Base-by-base conservation (phyloP, 1,140 invertebrate species). In the Sipha flava region DNA sequence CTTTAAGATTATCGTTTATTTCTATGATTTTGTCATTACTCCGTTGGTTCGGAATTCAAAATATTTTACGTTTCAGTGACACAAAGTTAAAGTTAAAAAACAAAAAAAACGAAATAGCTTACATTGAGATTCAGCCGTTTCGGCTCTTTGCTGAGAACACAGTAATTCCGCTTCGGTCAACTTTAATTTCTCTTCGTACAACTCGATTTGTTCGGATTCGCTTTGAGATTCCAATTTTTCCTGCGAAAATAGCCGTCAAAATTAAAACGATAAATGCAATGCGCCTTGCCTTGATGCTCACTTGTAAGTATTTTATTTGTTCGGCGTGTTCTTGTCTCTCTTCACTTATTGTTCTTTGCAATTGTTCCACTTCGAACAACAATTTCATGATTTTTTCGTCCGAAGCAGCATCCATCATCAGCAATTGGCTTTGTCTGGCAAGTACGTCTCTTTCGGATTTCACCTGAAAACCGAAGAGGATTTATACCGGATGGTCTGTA, bases 171-270 rank as follows among this genome's bases (percentile, higher is more conserved):
- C 88, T 83, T 92, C 91, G 0, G 90, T 89, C 0, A 92, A 83
- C 84, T 88, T 90, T 18, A 93, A 85, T 81, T 91, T 91, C 83
- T 92, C 91, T 81, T 92, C 90, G 59, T 91, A 87, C 10, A 92
- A 86, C 66, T 92, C 89, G 29, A 90, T 88, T 81, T 91, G 89
- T 0, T 89, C 88, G 79, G 91, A 89, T 49, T 88, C 88, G 79
- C 91, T 89, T 82, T 88, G 88, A 80, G 91, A 89, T 66, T 90
- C 88, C 29, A 92, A 82, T 84, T 91, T 90, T 62, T 92, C 87
- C 87, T 92, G 87, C 3, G 88, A 85, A 43, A n/a, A 9, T 3
- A n/a, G 16, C 9, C 31, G 21, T 64, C 10, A 12, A n/a, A 40
- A 10, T 21, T 37, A 64, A 40, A 5, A 12, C 31, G 37, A 4